These are phyloP conservation scores for Drosophila biarmipes DNA, from an alignment of 1,140 invertebrate genomes.

Conservation along the genomic window DNA sequence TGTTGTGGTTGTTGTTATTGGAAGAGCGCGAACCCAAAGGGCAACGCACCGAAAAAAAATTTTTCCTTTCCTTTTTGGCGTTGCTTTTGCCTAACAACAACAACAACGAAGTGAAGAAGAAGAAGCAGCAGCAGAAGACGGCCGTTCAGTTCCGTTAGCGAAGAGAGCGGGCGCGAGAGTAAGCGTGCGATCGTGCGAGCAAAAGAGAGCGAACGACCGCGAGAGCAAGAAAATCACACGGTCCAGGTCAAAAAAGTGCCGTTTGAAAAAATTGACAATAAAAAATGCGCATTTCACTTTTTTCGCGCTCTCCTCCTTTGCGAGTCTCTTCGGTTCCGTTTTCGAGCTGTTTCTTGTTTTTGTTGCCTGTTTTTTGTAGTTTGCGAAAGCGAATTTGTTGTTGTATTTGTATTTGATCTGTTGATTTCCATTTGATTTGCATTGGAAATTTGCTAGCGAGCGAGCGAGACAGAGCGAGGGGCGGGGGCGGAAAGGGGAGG, in stretches of 20 bases:
- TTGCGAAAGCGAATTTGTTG: constrained; percentile 69
- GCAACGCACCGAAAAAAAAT: constrained; percentile 64
- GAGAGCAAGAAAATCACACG: constrained; percentile 44
- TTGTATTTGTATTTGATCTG: constrained; percentile 64
- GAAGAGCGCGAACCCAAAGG: constrained; percentile 58
- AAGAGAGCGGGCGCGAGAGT: constrained; percentile 29
- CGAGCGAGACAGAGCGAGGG: constrained; percentile 22
- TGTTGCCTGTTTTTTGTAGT: constrained; percentile 35
- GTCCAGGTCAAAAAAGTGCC: constrained; percentile 57
- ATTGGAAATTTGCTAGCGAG: constrained; percentile 47
- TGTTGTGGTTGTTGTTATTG: constrained; percentile 45
- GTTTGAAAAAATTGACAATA: constrained; percentile 74
- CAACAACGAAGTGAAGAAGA: constrained; percentile 10
- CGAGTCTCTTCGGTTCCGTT: constrained; percentile 50
- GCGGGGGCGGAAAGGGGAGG: neutral
- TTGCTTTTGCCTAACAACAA: constrained; percentile 63
- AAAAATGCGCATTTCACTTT: constrained; percentile 79
- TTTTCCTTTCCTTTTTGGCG: constrained; percentile 49
- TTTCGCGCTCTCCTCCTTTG: constrained; percentile 40
- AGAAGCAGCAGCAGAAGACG: constrained; percentile 30
- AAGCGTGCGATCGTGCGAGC: constrained; percentile 40
- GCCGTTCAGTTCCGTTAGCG: constrained; percentile 73
- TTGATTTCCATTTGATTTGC: constrained; percentile 71
- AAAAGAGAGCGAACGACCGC: constrained; percentile 21
- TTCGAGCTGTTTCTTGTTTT: constrained; percentile 28